Base-by-base conservation (phyloP, 2,113 vertebrate genomes). In the Pangasianodon gigas region DNA sequence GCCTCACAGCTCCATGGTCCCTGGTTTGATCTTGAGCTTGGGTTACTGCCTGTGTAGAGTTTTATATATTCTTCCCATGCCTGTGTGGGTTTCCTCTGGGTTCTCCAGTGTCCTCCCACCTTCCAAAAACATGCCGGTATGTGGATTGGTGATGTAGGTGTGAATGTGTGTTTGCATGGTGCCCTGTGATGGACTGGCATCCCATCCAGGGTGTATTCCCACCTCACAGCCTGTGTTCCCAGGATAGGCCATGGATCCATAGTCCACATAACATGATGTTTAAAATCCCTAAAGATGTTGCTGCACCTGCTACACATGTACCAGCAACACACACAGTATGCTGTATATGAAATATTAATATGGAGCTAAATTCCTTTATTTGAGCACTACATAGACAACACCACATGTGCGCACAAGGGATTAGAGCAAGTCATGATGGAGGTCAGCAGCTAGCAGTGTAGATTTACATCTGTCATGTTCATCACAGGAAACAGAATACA, bases 401-500 rank as follows among this genome's bases (percentile, higher is more conserved):
- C 44, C 13, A 29, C 26, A 71, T 52, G 58, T 80, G 19, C 74
- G 13, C 9, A 48, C 44, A 46, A 13, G 24, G 26, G 29, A 41
- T 46, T 54, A n/a, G 24, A 88, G 54, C 83, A 52, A 87, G 54
- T 87, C 74, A 32, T 80, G 77, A 87, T 60, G 82, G 74, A 29
- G 77, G 88, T 86, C 89, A 88, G 84, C 86, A 90, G 89, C 87
- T 85, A 91, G 62, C 83, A 71, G 62, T 37, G 24, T 44, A 24
- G 32, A 90, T 85, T 89, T 85, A 91, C 90, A 90, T 85, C 87
- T 54, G 75, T 85, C 77, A 85, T 62, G 51, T 84, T 90, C 84
- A 91, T 90, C 71, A 89, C 71, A 79, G 89, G 74, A 82, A 88
- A 81, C 26, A 80, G 71, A 75, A 44, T 44, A 37, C 14, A 71